Percentiles rank a stretch among this genome's conserved stretches.
Evolutionary conservation across 2,888 invertebrate genomes (phyloP).

Genomic region (Tridacna gigas): DNA sequence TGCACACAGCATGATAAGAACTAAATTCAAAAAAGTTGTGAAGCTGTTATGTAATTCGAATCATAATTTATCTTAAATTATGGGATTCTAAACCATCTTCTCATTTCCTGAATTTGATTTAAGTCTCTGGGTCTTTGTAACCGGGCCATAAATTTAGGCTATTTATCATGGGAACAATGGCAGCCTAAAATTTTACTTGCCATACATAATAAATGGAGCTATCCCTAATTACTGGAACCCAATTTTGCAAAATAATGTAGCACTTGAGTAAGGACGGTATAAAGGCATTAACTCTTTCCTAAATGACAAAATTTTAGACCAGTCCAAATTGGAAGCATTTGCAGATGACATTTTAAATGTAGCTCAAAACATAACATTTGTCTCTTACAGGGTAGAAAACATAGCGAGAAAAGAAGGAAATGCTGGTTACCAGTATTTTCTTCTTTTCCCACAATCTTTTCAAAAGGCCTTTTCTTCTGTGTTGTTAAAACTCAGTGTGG

Average conservation of each 20-base stretch:
- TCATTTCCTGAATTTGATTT: constrained; percentile 8
- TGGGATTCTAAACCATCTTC: background rate
- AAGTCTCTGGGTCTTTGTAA: background rate
- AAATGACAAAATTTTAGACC: too few relatives aligned
- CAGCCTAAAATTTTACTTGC: background rate
- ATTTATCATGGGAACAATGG: constrained; percentile 6
- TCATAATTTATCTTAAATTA: background rate
- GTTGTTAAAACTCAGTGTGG: too few relatives aligned
- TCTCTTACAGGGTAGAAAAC: background rate
- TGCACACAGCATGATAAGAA: too few relatives aligned
- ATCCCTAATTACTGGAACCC: background rate
- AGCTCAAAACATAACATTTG: background rate
- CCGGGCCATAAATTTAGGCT: constrained; percentile 3
- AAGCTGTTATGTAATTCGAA: too few relatives aligned
- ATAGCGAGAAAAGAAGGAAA: background rate
- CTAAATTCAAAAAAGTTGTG: too few relatives aligned
- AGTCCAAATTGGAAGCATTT: too few relatives aligned
- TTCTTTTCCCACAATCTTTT: background rate
- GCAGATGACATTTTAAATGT: too few relatives aligned
- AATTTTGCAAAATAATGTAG: too few relatives aligned
- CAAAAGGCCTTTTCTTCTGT: background rate
- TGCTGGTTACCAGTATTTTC: background rate
- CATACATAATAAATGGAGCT: constrained; percentile 7
- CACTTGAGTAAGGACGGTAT: too few relatives aligned
- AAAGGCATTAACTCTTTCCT: too few relatives aligned